Conservation (phyloP, 2,797 vertebrate species). For the Hafferia zeledoni region DNA sequence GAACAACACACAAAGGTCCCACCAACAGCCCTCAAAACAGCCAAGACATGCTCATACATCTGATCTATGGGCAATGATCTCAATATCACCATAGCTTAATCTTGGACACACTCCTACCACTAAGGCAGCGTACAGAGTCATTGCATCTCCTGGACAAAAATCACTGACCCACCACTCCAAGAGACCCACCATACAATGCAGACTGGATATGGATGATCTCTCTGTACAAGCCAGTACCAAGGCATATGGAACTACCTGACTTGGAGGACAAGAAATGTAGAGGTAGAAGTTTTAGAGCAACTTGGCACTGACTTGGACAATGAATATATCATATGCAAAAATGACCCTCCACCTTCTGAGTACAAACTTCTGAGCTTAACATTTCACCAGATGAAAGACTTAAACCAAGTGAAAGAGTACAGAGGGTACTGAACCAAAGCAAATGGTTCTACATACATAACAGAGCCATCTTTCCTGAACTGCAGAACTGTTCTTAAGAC, state of each 20-base stretch:
- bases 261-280: fast-evolving
- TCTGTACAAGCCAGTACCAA: neutral
- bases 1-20: neutral
- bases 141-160: neutral
- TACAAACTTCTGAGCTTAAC: neutral
- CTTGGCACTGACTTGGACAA: neutral
- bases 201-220: neutral
- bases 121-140: neutral
- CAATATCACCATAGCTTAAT: neutral
- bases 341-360: fast-evolving
- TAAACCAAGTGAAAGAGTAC: neutral
- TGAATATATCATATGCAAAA: neutral
- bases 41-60: neutral
- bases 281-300: neutral
- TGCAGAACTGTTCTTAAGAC: neutral
- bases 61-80: neutral
- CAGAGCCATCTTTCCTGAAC: neutral
- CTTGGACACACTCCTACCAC: neutral
- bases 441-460: neutral
- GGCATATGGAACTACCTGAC: neutral
- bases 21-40: neutral
- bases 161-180: neutral
- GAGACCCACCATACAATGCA: neutral
- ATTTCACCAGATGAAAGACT: neutral
- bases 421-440: neutral